These are phyloP conservation scores for Portunus trituberculatus DNA, from an alignment of 1,140 invertebrate genomes.

Conservation along the genomic window DNA sequence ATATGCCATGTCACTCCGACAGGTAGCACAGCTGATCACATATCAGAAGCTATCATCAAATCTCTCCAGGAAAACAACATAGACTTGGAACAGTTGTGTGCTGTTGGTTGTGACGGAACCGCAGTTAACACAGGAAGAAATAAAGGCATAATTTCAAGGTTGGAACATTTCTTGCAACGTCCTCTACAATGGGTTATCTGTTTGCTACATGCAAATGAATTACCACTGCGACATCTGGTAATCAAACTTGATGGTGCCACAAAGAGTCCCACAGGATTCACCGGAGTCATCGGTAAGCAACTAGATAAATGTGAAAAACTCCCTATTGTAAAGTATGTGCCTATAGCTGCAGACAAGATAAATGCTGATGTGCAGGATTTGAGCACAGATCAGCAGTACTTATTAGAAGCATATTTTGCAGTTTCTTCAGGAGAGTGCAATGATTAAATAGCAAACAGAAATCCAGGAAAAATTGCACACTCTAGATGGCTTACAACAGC, in stretches of 20 bases:
- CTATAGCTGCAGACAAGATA: constrained; percentile 30
- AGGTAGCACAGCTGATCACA: not conserved
- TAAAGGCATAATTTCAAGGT: constrained; percentile 50
- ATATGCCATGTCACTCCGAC: constrained; percentile 34
- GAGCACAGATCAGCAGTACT: constrained; percentile 52
- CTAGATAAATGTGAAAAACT: constrained; percentile 52
- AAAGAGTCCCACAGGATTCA: constrained; percentile 26
- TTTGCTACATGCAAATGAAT: constrained; percentile 45
- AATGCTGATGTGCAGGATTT: constrained; percentile 41
- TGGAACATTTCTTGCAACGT: constrained; percentile 36
- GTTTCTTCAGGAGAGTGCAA: constrained; percentile 30
- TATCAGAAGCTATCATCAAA: not conserved
- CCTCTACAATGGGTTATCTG: constrained; percentile 46
- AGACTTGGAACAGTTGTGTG: not conserved
- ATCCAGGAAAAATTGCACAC: constrained; percentile 54
- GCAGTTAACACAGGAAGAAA: constrained; percentile 64
- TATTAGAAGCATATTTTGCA: constrained; percentile 37
- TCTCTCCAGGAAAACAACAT: constrained; percentile 30
- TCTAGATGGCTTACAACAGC: constrained; percentile 62
- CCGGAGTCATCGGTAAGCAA: constrained; percentile 58
- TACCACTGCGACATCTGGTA: constrained; percentile 55
- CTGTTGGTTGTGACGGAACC: constrained; percentile 61
- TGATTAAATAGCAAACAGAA: constrained; percentile 3
- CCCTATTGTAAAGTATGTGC: constrained; percentile 36
- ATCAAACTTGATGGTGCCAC: constrained; percentile 58